Evolutionary conservation across 2,113 vertebrate genomes (phyloP).

Genomic region (Clupea harengus): DNA sequence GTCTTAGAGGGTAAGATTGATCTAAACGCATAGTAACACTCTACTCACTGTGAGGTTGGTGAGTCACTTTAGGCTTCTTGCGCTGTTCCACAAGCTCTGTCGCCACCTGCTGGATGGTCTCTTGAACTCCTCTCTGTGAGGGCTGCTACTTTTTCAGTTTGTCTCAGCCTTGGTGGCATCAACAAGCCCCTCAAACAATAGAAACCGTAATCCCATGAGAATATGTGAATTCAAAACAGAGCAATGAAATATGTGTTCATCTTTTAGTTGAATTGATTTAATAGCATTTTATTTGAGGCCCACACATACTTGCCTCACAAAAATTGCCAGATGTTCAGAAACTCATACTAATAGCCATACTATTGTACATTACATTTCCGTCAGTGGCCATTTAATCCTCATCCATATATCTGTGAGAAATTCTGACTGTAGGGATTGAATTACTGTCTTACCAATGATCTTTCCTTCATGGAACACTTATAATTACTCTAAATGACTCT

Average conservation of each 20-base stretch:
- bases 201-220: neutral
- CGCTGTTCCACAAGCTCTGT: constrained; percentile 56
- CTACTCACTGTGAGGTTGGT: neutral
- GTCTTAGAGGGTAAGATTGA: neutral
- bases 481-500: constrained; percentile 37
- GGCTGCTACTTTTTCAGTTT: neutral
- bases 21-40: neutral
- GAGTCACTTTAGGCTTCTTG: neutral
- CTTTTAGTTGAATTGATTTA: neutral
- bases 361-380: neutral
- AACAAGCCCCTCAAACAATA: neutral
- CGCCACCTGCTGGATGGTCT: constrained; percentile 66
- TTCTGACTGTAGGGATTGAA: neutral
- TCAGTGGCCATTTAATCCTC: neutral
- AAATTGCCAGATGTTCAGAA: neutral
- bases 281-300: neutral
- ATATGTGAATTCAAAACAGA: neutral
- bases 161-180: neutral
- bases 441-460: constrained; percentile 27
- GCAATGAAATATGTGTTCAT: neutral
- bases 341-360: neutral
- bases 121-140: neutral
- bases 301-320: neutral
- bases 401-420: neutral
- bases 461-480: neutral